A percentile compares a stretch with the other conserved stretches of the same genome.
Evolutionary conservation across 2,797 vertebrate genomes (phyloP).

Genomic region (Manis pentadactyla): DNA sequence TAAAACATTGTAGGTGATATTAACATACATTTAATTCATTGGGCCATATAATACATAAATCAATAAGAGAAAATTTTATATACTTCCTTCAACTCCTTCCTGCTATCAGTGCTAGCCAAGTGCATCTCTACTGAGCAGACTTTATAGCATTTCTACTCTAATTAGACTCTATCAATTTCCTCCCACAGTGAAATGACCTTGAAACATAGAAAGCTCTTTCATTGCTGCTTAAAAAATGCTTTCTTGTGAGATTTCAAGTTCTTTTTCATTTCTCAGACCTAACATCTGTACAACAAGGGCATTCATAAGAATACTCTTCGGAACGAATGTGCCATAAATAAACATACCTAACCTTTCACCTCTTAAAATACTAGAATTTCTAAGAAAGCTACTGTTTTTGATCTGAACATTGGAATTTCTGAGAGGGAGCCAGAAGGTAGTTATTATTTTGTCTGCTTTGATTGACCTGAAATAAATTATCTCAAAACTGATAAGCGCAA

Average conservation of each 20-base stretch:
- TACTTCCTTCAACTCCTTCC: conserved; percentile 52
- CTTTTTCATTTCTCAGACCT: not conserved
- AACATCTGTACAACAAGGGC: not conserved
- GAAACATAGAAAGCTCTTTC: conserved; percentile 60
- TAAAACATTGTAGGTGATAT: conserved; percentile 63
- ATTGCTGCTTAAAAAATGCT: conserved; percentile 54
- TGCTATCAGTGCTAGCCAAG: not conserved
- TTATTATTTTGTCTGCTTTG: not conserved
- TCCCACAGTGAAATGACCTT: conserved; percentile 78
- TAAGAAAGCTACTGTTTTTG: not conserved
- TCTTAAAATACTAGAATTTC: conserved; percentile 16
- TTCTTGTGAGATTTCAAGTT: conserved; percentile 61
- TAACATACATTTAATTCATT: conserved; percentile 75
- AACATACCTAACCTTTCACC: not conserved
- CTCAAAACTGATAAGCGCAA: not conserved
- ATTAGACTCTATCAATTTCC: conserved; percentile 73
- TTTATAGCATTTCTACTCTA: conserved; percentile 62
- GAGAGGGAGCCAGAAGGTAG: not conserved
- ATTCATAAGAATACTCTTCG: conserved; percentile 25
- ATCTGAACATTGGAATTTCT: not conserved
- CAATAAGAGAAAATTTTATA: conserved; percentile 67
- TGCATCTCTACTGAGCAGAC: conserved; percentile 35
- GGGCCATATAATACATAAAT: conserved; percentile 78
- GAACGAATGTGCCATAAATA: conserved; percentile 15
- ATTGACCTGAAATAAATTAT: not conserved